These are phyloP conservation scores for Chionoecetes opilio DNA, from an alignment of 1,140 invertebrate genomes.

Conservation along the genomic window DNA sequence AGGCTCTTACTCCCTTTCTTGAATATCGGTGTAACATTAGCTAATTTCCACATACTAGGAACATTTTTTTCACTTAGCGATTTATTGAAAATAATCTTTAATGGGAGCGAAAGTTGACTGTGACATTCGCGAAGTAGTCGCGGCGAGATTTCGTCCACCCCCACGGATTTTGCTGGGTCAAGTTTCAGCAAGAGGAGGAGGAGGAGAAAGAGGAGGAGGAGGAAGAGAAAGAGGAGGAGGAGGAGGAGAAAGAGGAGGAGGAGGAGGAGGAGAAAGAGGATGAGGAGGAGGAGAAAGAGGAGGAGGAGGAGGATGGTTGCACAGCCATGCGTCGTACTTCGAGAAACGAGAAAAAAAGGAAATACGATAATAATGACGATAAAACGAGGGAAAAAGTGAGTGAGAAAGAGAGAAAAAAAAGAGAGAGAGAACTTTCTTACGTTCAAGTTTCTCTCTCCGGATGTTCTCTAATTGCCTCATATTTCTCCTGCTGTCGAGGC, in stretches of 20 bases:
- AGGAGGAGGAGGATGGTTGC: no score
- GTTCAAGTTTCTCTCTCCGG: slow-evolving; percentile 40
- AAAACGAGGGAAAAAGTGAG: slow-evolving; percentile 31
- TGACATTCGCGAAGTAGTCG: no score
- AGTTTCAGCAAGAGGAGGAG: slow-evolving; percentile 35
- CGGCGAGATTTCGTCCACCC: no score
- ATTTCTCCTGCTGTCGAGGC: slow-evolving; percentile 34
- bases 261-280: neutral
- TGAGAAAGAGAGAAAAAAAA: neutral
- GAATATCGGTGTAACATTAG: no score
- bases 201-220: neutral
- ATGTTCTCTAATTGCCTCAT: slow-evolving; percentile 48
- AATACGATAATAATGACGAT: neutral
- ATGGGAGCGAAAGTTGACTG: no score
- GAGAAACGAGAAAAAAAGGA: neutral
- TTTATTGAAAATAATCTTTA: no score
- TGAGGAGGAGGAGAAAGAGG: neutral
- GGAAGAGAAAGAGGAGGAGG: neutral
- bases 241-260: neutral
- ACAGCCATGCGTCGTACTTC: no score
- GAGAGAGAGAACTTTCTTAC: neutral
- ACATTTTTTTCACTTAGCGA: no score
- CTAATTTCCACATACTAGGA: no score
- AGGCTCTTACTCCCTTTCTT: no score
- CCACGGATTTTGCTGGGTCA: no score